Conservation (phyloP, 2,797 vertebrate species). For the Notolabrus celidotus region DNA sequence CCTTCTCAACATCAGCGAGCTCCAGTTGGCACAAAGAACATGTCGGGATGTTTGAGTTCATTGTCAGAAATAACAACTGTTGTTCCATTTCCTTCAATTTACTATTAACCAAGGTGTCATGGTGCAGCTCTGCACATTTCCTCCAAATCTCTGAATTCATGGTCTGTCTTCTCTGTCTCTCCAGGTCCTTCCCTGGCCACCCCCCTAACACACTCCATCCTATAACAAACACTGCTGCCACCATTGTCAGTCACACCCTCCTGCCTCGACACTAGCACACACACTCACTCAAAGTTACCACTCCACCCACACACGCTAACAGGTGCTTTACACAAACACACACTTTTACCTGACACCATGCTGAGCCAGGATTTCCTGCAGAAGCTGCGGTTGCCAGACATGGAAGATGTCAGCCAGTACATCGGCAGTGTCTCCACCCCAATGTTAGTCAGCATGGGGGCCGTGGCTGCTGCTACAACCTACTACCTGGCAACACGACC, state of each 20-base stretch:
- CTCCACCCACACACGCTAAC: neutral
- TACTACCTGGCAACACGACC: slow-evolving; percentile 93
- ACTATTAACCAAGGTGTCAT: no score
- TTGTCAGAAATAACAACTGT: no score
- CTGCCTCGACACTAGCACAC: neutral
- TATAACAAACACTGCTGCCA: neutral
- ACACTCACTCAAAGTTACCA: neutral
- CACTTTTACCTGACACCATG: slow-evolving; percentile 74
- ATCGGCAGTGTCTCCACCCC: slow-evolving; percentile 87
- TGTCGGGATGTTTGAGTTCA: no score
- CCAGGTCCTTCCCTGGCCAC: slow-evolving; percentile 39
- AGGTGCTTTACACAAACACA: neutral
- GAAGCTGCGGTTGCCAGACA: slow-evolving; percentile 87
- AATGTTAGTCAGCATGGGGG: slow-evolving; percentile 90
- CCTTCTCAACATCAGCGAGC: no score
- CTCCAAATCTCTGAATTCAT: neutral
- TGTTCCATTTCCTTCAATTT: no score
- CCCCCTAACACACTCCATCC: slow-evolving; percentile 21
- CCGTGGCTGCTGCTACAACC: slow-evolving; percentile 88
- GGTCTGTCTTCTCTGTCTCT: slow-evolving; percentile 7
- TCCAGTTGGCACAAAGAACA: no score
- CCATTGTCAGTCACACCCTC: neutral
- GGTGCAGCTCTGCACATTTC: no score
- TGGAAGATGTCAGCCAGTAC: slow-evolving; percentile 89
- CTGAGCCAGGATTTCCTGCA: slow-evolving; percentile 88